Evolutionary conservation across 2,888 invertebrate species (phyloP), one percentile per base, ranked within the genome.

Genomic region (Ephialtes manifestator): DNA sequence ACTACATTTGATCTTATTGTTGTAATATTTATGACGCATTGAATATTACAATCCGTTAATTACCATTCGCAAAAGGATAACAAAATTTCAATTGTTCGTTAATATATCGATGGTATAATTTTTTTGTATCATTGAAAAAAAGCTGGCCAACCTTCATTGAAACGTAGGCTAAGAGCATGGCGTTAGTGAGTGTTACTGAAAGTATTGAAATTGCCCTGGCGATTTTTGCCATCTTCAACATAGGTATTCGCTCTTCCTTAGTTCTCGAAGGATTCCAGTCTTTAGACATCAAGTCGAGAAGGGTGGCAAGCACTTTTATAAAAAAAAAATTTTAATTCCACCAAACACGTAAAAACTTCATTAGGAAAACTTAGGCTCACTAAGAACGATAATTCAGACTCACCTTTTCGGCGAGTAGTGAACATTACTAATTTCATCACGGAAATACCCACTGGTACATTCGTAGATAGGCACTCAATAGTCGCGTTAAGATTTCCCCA

Each of bases 401-500:
- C 65, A 83, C 83, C 68, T 43, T 75, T 79, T 67, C 74, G 55
- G 7, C 79, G 83, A 10, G 24, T 18, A 3, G 74, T 46, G 58
- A 83, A 78, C 43, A 83, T 11, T 13, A 79, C 15, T 8, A 83
- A 31, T 83, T 83, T 83, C 51, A 74, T 58, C 4, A 83, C 55
- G 15, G 75, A 83, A 24, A 83, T 46, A 72, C 65, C 75, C 24
- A 81, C 68, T 3, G 72, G 67, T 20, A 85, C 67, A 35, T 89
- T 91, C 46, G 86, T 81, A 0, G 89, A 87, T 1, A 90, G 67
- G 65, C 89, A 88, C 43, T 90, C 90, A 18, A 90, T 77, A 20
- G 88, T 53, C 24, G 76, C 60, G 18, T 89, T 83, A 55, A 90
- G 83, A 31, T 90, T 77, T 3, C 75, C 81, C 86, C 86, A 87